Evolutionary conservation across 64 coral and sea anemone species (phyloP).

Genomic region (Stichodactyla mertensii): DNA sequence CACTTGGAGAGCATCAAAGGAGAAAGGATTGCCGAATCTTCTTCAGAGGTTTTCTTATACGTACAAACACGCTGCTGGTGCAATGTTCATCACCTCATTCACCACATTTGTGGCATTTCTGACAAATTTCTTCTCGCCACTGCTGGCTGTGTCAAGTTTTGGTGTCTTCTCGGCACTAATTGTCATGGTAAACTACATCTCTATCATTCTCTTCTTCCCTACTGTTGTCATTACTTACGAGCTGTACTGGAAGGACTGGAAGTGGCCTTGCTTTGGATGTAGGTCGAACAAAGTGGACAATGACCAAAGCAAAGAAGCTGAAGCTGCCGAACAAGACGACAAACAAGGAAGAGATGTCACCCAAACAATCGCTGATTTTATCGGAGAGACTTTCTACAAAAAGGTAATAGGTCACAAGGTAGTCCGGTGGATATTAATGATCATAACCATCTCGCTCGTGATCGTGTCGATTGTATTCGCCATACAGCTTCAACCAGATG

Average conservation of each 20-base stretch:
- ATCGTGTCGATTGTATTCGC: conserved; percentile 29
- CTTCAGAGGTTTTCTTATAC: conserved; percentile 15
- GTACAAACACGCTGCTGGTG: conserved; percentile 26
- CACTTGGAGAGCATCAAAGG: conserved; percentile 32
- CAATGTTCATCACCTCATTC: conserved; percentile 58
- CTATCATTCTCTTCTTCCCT: conserved; percentile 43
- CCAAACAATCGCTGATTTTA: neutral
- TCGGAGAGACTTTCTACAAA: conserved; percentile 23
- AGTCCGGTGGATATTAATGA: conserved; percentile 24
- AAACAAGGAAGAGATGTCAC: neutral
- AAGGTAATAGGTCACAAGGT: conserved; percentile 32
- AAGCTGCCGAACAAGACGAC: neutral
- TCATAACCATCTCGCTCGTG: conserved; percentile 5
- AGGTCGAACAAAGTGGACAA: neutral
- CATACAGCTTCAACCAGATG: conserved; percentile 10
- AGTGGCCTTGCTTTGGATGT: conserved; percentile 27
- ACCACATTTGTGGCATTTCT: conserved; percentile 57
- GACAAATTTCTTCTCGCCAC: conserved; percentile 36
- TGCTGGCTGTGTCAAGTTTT: conserved; percentile 51
- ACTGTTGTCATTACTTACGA: conserved; percentile 43
- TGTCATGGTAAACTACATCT: conserved; percentile 51
- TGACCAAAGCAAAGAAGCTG: neutral
- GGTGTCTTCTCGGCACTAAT: conserved; percentile 52
- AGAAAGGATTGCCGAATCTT: conserved; percentile 3
- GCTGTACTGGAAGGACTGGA: conserved; percentile 33